Evolutionary conservation across 2,113 vertebrate genomes (phyloP), one percentile per base, ranked within the genome.

Genomic region (Pelusios castaneus): DNA sequence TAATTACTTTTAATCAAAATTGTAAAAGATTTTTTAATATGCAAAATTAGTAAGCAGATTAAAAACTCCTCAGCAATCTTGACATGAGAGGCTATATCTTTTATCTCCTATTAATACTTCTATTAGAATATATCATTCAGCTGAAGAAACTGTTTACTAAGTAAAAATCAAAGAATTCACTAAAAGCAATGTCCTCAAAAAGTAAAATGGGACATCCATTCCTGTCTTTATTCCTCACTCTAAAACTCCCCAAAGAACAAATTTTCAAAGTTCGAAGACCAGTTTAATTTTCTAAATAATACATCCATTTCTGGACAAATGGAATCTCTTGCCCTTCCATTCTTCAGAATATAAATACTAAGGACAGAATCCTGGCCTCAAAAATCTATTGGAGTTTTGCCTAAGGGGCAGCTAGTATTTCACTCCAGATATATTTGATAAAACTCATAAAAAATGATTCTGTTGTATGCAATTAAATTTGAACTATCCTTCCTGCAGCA

Each of bases 91-190:
- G 73, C 81, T 89, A 94, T 79, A 80, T 91, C 82, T 22, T 90
- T 96, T 95, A 94, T 51, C 90, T 89, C 81, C 90, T 96, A 93
- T 93, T 96, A 94, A 94, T 94, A 90, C 92, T 97, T 94, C 84
- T 90, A 82, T 92, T 95, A 89, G 34, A 85, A 10, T 80, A 6
- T 51, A 88, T 70, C 90, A 91, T 2, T 10, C 41, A 89, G 92
- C 84, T 58, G 38, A 92, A 96, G 88, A 93, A 95, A 94, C 89
- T 73, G 31, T 84, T 95, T 78, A 86, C 41, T 51, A 82, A 93
- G 89, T 1, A 4, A 92, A 67, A 87, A 38, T 27, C 49, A 25
- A 45, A 45, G 6, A 45, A 45, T 12, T 16, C n/a, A 47, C 90
- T 92, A 95, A 58, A 60, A 67, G 88, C 89, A 95, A 80, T 43